Base-by-base conservation (phyloP, 1,140 invertebrate species). In the Drosophila ironensis region DNA sequence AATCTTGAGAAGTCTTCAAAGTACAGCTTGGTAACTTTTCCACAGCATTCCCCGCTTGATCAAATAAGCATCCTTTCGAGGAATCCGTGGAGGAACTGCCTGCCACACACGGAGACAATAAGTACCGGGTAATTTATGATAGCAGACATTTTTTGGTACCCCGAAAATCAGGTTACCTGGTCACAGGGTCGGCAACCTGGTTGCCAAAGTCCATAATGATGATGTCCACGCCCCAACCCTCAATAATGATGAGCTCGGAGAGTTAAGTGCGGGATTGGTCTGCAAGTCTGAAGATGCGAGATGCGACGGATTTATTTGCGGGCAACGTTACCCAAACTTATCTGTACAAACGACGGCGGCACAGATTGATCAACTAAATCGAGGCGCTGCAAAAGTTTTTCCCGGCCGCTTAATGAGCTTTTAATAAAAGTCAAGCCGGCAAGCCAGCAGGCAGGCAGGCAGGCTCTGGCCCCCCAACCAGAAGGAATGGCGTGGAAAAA, bases 401-500 rank as follows among this genome's bases (percentile, higher is more conserved):
- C 56, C 45, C 67, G 50, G 42, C n/a, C 56, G 46, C 80, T 72
- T 87, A 86, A 86, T 86, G 81, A 86, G 80, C 80, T 86, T 86
- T 86, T 86, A 86, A 86, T 86, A 86, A 86, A 86, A 87, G 75
- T 82, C 78, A 69, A 86, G 71, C 52, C 45, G 35, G 33, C 33
- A 38, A 17, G 33, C 7, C 12, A 7, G 4, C 33, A 6, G 33
- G 33, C 20, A 7, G 16, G 35, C 48, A 17, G 38, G 30, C 17
- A 14, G 33, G 50, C 50, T 8, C 28, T 12, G 28, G 54, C 24
- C 41, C 41, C 24, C 24, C 47, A 12, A 5, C 6, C 25, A 12
- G 5, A 12, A 30, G 30, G 38, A 30, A 69, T 48, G 69, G 19
- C 61, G 28, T 70, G 52, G 45, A 41, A 69, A 69, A 69, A 60